A percentile compares a stretch with the other conserved stretches of the same genome.
phyloP scores from a whole-genome alignment of 2,888 invertebrate genomes.

The Drosophila diplacantha region DNA sequence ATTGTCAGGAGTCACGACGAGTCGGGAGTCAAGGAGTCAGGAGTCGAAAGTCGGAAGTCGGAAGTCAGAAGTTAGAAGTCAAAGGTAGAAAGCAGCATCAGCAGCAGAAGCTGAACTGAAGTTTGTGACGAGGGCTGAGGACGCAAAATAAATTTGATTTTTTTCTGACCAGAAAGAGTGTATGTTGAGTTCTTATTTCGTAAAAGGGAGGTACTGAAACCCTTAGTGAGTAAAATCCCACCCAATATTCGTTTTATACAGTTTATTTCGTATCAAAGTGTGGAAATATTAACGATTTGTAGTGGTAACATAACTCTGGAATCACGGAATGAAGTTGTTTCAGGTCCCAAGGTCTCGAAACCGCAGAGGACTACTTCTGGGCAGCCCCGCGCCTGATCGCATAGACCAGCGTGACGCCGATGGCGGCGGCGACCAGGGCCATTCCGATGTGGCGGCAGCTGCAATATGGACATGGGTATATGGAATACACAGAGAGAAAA shows the following conservation, averaged over 20 bases:
- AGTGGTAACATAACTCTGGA: constrained; percentile 7
- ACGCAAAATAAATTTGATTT: constrained; percentile 39
- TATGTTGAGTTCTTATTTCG: not conserved
- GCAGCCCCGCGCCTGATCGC: constrained; percentile 57
- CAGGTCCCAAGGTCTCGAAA: constrained; percentile 15
- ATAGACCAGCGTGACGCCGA: constrained; percentile 69
- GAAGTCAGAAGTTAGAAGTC: not conserved
- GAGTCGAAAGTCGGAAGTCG: not conserved
- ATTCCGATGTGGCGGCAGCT: constrained; percentile 69
- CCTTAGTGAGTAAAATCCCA: not conserved
- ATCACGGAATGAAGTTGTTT: constrained; percentile 51
- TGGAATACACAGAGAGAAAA: constrained; percentile 2
- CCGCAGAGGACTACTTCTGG: constrained; percentile 35
- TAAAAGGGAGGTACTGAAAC: no score
- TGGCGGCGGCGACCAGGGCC: constrained; percentile 66
- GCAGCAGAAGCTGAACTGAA: constrained; percentile 3
- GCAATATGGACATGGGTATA: constrained; percentile 5
- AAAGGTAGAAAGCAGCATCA: not conserved
- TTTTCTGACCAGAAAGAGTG: constrained; percentile 39
- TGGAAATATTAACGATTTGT: constrained; percentile 10
- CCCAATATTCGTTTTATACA: constrained; percentile 38
- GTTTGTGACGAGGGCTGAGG: constrained; percentile 28
- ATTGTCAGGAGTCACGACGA: constrained; percentile 2
- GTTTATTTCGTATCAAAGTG: constrained; percentile 32
- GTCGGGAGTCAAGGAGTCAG: not conserved